Evolutionary conservation across 2,113 vertebrate genomes (phyloP), one percentile per base, ranked within the genome.

Genomic region (Leptodactylus fuscus): DNA sequence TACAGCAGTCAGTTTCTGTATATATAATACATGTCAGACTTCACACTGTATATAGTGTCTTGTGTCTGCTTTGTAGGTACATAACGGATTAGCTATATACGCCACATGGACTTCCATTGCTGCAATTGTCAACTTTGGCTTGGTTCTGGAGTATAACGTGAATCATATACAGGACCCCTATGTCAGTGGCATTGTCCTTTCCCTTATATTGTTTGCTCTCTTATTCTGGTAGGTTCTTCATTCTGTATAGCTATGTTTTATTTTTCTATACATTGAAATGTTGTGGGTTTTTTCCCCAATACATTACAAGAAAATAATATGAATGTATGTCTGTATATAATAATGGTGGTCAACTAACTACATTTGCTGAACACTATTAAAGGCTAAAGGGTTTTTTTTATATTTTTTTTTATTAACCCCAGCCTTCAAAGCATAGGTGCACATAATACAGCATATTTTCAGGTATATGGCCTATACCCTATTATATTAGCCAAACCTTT

Each of bases 41-140:
- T 75, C 7, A 51, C 2, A 51, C 24, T 32, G 44, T 3, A 48
- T 75, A 29, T 20, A 32, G 8, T 62, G 16, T 18, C 55, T 15
- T 74, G 13, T 67, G 27, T 44, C 11, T 80, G 1, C 65, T 49
- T 86, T 36, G 5, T 85, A 94, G 92, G 89, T 87, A 15, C 92
- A 94, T 87, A 94, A 92, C 10, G 90, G 93, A 12, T 65, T 93
- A 75, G 91, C 92, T 15, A 32, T 74, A 44, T 93, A 91, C 82
- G 88, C 89, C 38, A 90, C 90, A 87, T 93, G 91, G 92, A 87
- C 88, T 51, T 87, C 90, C 2, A 12, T 91, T 44, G 87, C 90
- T 18, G 86, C 90, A 29, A 16, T 87, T 41, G 24, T 91, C 11
- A 80, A 65, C 62, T 10, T 92, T 46, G 93, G 92, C 0, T 6